Base-by-base conservation (phyloP, 2,888 invertebrate species). In the Brenthis hecate region DNA sequence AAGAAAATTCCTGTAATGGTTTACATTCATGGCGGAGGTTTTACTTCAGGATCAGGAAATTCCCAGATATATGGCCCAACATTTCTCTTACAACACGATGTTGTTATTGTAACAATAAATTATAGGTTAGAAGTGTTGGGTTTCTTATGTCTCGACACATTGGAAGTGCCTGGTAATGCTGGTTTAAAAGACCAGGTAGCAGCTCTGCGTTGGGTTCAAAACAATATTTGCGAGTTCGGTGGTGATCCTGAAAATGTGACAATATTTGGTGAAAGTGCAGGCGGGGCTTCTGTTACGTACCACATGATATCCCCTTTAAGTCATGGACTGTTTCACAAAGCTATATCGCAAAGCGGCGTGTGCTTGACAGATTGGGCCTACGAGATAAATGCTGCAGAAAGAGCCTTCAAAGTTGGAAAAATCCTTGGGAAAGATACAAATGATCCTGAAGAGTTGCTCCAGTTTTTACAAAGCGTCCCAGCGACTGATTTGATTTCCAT, bases 31-130 rank as follows among this genome's bases (percentile, higher is more conserved):
- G 88, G 87, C 13, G 89, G 89, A 8, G 82, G 78, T n/a, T 66
- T 58, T 13, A 32, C 57, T 58, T 66, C 66, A 14, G 66, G 66
- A 19, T 66, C 66, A 13, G 66, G 58, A 53, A 13, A 66, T 14
- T 23, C 58, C 11, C 58, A 66, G 13, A 8, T 66, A 16, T 53
- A 62, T 53, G 87, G 88, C 0, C 87, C 89, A 11, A 79, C 85
- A 51, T 84, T 82, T 58, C 72, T 90, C 3, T 74, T 91, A 66
- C 81, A 80, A 70, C 85, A 88, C 65, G 78, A 87, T 70, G 81
- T 89, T 14, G 78, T 89, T 50, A 72, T 89, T 19, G 88, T 89
- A 0, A 89, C 90, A 13, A 66, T 88, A 0, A 89, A 89, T 74
- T 89, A 87, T 70, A 80, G 89, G 72, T 76, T 87, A 6, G 87